Conservation (phyloP, 2,888 invertebrate species). For the Rosalia funebris region DNA sequence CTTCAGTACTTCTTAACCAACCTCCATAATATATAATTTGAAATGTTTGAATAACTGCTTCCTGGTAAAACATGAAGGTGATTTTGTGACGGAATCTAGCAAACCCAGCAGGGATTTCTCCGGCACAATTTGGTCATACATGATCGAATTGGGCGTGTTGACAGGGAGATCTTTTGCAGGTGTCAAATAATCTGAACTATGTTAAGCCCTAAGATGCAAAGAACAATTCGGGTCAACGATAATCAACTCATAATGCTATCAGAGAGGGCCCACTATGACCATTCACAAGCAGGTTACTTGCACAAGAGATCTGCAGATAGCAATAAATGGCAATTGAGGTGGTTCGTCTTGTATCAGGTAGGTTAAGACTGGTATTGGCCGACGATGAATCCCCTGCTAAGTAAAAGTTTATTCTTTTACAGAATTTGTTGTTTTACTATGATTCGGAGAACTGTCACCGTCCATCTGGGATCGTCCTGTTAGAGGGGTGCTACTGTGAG, state of each 20-base stretch:
- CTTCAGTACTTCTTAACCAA: no score
- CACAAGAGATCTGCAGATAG: slow-evolving; percentile 87
- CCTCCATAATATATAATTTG: no score
- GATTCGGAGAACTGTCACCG: slow-evolving; percentile 82
- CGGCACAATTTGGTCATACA: no score
- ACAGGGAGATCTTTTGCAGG: slow-evolving; percentile 21
- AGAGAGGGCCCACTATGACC: slow-evolving; percentile 86
- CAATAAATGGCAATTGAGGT: slow-evolving; percentile 87
- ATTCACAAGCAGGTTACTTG: slow-evolving; percentile 83
- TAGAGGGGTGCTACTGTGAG: slow-evolving; percentile 91
- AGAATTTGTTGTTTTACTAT: slow-evolving; percentile 93
- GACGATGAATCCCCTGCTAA: background rate
- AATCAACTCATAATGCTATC: slow-evolving; percentile 85
- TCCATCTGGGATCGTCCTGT: slow-evolving; percentile 84
- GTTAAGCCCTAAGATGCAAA: slow-evolving; percentile 88
- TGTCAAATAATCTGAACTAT: slow-evolving; percentile 59
- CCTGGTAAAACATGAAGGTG: no score
- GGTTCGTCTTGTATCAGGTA: slow-evolving; percentile 86
- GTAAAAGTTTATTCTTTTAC: slow-evolving; percentile 61
- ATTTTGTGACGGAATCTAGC: no score
- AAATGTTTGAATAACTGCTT: no score
- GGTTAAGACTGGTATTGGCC: slow-evolving; percentile 40
- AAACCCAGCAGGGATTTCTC: no score
- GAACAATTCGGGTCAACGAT: slow-evolving; percentile 86
- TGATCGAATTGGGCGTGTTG: no score